phyloP scores from a whole-genome alignment of 2,888 invertebrate genomes.

The Bursaphelenchus okinawaensis region DNA sequence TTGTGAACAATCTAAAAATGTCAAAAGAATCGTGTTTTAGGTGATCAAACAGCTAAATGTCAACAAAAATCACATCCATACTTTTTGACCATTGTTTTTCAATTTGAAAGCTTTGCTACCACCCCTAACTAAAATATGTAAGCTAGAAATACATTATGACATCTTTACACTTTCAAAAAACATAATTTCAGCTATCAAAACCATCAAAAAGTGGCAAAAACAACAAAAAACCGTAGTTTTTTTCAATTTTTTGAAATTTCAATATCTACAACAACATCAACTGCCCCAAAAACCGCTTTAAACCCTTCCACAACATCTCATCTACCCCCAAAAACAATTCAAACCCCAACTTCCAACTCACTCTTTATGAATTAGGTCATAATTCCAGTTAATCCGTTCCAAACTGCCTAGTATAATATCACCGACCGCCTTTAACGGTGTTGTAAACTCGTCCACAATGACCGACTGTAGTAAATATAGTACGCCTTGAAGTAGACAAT shows the following conservation, averaged over 20 bases:
- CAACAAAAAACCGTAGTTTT: not conserved
- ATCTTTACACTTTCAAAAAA: no score
- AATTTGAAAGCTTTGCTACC: no score
- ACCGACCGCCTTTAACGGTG: slow-evolving; percentile 2
- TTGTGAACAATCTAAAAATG: not conserved
- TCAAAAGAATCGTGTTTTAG: not conserved
- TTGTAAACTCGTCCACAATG: slow-evolving; percentile 27
- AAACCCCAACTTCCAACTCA: not conserved
- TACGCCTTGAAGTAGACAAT: slow-evolving; percentile 37
- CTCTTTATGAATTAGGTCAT: slow-evolving; percentile 25
- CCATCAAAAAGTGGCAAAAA: not conserved
- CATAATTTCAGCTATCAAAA: no score
- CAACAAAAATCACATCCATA: no score
- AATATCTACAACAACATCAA: not conserved
- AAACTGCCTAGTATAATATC: slow-evolving; percentile 26
- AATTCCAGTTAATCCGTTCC: slow-evolving; percentile 12
- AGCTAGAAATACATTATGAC: no score
- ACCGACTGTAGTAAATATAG: slow-evolving; percentile 46
- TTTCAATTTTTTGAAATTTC: not conserved
- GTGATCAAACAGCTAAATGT: no score
- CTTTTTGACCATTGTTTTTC: no score
- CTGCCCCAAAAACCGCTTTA: not conserved
- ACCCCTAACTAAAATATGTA: no score
- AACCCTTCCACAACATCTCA: not conserved
- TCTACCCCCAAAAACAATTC: no score